Conservation (phyloP, 2,797 vertebrate species). For the Novumbra hubbsi region DNA sequence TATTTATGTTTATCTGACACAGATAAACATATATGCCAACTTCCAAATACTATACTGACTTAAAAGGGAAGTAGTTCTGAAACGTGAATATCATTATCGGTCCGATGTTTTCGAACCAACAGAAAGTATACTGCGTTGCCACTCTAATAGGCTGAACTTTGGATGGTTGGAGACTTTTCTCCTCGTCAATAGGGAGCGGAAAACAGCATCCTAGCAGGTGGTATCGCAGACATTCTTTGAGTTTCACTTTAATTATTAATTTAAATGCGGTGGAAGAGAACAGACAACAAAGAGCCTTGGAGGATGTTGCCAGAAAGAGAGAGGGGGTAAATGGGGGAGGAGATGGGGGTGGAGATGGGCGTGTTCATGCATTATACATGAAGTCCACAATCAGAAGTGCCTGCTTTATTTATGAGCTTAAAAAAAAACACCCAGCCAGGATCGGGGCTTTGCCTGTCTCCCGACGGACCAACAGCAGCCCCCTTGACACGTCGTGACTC, state of each 20-base stretch:
- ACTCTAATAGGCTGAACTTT: slow-evolving; percentile 33
- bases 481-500: slow-evolving; percentile 70
- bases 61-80: slow-evolving; percentile 14
- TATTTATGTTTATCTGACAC: slow-evolving; percentile 27
- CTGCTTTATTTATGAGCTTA: slow-evolving; percentile 78
- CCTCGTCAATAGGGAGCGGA: slow-evolving; percentile 31
- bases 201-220: slow-evolving; percentile 62
- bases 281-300: slow-evolving; percentile 72
- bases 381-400: slow-evolving; percentile 70
- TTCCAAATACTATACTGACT: slow-evolving; percentile 38
- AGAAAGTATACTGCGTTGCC: slow-evolving; percentile 38
- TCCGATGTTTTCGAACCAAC: slow-evolving; percentile 47
- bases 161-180: slow-evolving; percentile 35
- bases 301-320: slow-evolving; percentile 69
- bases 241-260: slow-evolving; percentile 77
- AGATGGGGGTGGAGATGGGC: slow-evolving; percentile 41
- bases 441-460: slow-evolving; percentile 63
- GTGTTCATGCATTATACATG: slow-evolving; percentile 79
- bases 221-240: slow-evolving; percentile 61
- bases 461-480: slow-evolving; percentile 60
- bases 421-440: slow-evolving; percentile 47
- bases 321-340: slow-evolving; percentile 47
- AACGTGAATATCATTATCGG: slow-evolving; percentile 44
- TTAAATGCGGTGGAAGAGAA: slow-evolving; percentile 64
- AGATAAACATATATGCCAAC: slow-evolving; percentile 36